Evolutionary conservation across 2,797 vertebrate species (phyloP), one percentile per base, ranked within the genome.

Genomic region (Ataeniobius toweri): DNA sequence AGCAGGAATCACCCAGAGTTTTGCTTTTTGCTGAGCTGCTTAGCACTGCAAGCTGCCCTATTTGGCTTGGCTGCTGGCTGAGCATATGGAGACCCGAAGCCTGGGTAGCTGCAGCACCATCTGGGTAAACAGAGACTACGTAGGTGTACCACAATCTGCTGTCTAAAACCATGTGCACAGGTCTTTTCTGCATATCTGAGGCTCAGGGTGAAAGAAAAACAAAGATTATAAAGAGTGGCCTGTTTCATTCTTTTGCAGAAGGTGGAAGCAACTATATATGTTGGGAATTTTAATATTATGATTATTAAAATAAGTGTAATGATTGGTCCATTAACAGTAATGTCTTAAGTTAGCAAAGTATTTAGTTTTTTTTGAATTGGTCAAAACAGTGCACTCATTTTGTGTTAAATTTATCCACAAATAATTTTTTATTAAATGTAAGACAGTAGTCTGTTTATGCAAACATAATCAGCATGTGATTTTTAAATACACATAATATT

Each of bases 61-160:
- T 82, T 93, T 93, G 89, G 92, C 88, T 53, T 63, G 2, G 73
- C 67, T 74, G 80, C 46, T 63, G 28, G 84, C 79, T 71, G 80
- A 89, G 77, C 91, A 92, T 91, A 92, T 87, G 89, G 89, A 87
- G 83, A 20, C 61, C 67, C 58, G 79, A 44, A 83, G 89, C 76
- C 80, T 72, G 82, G 0, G 61, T 85, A 28, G 83, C 83, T 79
- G 71, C 10, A 78, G 72, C 83, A 81, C 94, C 93, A 92, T 93
- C 88, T 91, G 92, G 80, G 76, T 72, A 73, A 81, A 58, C 88
- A 77, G 87, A 83, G 76, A 86, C 86, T 83, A 91, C 77, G 91
- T 93, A 91, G 93, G 91, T 92, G 91, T 86, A 87, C 71, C 89
- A 88, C 89, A 90, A 92, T 94, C 93, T 93, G 92, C 91, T 89